phyloP scores from a whole-genome alignment of 2,888 invertebrate species.

The Limnephilus lunatus region DNA sequence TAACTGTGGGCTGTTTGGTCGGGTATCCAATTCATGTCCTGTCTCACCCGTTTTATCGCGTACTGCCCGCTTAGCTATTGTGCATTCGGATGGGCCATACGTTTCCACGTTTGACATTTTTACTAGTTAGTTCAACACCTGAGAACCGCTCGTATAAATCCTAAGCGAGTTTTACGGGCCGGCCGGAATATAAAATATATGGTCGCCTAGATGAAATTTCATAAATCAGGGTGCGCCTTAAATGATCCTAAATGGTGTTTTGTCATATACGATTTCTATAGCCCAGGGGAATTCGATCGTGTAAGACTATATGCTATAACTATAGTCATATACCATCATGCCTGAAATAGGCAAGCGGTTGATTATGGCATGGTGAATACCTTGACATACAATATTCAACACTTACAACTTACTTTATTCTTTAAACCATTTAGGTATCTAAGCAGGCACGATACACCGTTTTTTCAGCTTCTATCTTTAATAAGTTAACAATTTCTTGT shows the following conservation, averaged over 20 bases:
- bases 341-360: conserved; percentile 11
- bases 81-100: conserved; percentile 59
- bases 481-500: no score
- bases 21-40: conserved; percentile 10
- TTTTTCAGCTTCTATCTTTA: no score
- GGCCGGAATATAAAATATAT: conserved; percentile 61
- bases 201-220: conserved; percentile 60
- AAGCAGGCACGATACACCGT: no score
- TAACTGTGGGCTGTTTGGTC: not conserved
- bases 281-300: conserved; percentile 29
- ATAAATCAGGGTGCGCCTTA: conserved; percentile 61
- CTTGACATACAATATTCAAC: not conserved
- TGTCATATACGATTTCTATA: conserved; percentile 40
- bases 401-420: not conserved
- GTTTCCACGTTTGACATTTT: conserved; percentile 65
- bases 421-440: not conserved
- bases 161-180: conserved; percentile 62
- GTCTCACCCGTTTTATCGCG: conserved; percentile 32
- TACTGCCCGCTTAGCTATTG: conserved; percentile 16
- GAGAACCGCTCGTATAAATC: conserved; percentile 64
- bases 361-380: not conserved
- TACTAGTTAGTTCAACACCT: conserved; percentile 66
- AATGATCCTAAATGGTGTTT: conserved; percentile 42
- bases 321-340: not conserved
- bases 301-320: not conserved